Evolutionary conservation across 2,113 vertebrate genomes (phyloP), one percentile per base, ranked within the genome.

Genomic region (Cyprinodon variegatus): DNA sequence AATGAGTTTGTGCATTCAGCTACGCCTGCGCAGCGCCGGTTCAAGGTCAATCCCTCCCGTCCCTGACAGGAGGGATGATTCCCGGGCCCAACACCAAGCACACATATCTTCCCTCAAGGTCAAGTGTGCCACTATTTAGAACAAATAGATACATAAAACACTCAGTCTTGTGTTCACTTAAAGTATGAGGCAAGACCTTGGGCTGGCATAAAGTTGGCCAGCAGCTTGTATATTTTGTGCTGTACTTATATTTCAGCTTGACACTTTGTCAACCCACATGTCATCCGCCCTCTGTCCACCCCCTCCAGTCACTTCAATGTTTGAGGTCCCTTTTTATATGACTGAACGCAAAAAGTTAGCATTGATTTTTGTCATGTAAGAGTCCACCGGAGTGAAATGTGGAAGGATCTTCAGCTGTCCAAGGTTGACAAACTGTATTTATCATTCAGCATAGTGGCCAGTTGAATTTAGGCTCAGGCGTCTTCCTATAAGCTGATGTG

Each of bases 1-100:
- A 95, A 94, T 94, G 93, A 94, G 93, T 94, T 91, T 92, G 93
- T 93, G 92, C 88, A 91, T 88, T 89, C 91, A 89, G 90, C 88
- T 86, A 91, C 85, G 88, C 88, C 90, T 86, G 89, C 78, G 82
- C 87, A 82, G 74, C 41, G 22, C 76, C 79, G 76, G 91, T 93
- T 94, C 94, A 95, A 95, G 94, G 93, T 94, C 91, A 89, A 83
- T 78, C 77, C 86, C 76, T 69, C 66, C 76, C 48, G 60, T 61
- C 69, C 77, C 76, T 91, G 92, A 93, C 93, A 91, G 93, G 89
- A 93, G 86, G 89, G 90, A 93, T 92, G 93, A 91, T 91, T 92
- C 90, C 79, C 84, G 72, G 83, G 83, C 80, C 74, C 3, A 78
- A 79, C 85, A 62, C 82, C 83, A n/a, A 74, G 70, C 85, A 79